These are phyloP conservation scores for Leptobrachium leishanense DNA, from an alignment of 2,113 vertebrate species.

Conservation along the genomic window DNA sequence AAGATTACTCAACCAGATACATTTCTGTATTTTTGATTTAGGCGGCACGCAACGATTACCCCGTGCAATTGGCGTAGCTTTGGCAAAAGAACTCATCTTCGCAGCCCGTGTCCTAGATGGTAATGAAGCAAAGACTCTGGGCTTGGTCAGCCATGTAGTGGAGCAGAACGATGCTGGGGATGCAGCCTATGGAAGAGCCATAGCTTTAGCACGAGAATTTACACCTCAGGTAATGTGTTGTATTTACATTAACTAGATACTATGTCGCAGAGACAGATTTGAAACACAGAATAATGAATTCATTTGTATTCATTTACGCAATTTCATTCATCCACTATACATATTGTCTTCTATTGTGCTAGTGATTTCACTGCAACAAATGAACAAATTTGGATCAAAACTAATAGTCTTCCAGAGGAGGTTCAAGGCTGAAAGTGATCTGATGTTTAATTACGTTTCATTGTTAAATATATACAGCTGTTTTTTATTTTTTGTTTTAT, in stretches of 20 bases:
- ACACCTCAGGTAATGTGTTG: constrained; percentile 82
- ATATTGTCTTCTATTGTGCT: too few relatives aligned
- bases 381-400: too few relatives aligned
- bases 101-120: constrained; percentile 86
- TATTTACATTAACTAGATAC: not conserved
- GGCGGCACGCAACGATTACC: constrained; percentile 94
- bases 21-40: constrained; percentile 78
- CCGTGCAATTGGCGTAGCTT: constrained; percentile 79
- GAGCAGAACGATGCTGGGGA: constrained; percentile 89
- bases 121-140: constrained; percentile 78
- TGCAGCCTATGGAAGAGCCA: constrained; percentile 86
- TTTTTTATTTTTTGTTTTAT: too few relatives aligned
- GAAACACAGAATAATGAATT: too few relatives aligned
- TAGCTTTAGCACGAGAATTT: constrained; percentile 88
- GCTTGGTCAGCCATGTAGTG: constrained; percentile 85
- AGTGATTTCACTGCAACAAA: too few relatives aligned
- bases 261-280: too few relatives aligned
- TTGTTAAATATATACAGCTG: too few relatives aligned
- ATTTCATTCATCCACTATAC: too few relatives aligned
- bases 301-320: too few relatives aligned
- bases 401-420: too few relatives aligned
- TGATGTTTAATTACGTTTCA: too few relatives aligned
- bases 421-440: too few relatives aligned
- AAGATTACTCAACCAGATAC: not conserved
- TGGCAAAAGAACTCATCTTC: constrained; percentile 96